These are phyloP conservation scores for Endotricha flammealis DNA, from an alignment of 2,888 invertebrate species.

Conservation along the genomic window DNA sequence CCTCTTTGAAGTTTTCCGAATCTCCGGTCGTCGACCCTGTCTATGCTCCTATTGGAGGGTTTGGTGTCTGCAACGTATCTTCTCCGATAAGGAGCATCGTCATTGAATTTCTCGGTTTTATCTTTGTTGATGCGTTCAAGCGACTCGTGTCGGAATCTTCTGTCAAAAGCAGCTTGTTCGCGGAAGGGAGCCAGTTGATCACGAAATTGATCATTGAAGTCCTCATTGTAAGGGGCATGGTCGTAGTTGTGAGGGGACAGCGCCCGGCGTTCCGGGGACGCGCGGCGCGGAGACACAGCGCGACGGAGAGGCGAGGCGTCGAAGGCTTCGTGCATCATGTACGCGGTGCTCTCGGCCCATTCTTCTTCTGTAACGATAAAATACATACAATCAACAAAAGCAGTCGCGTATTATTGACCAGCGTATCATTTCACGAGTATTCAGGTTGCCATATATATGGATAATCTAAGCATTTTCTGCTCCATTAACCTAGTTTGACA, in stretches of 20 bases:
- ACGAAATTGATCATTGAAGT: conserved; percentile 39
- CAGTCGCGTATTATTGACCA: too few species aligned
- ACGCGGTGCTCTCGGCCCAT: conserved; percentile 83
- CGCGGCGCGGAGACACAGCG: conserved; percentile 44
- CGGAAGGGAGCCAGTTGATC: conserved; percentile 63
- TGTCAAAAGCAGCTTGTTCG: conserved; percentile 55
- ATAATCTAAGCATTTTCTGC: conserved; percentile 24
- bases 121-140: conserved; percentile 55
- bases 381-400: too few species aligned
- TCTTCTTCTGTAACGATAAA: conserved; percentile 83
- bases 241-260: conserved; percentile 45
- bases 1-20: conserved; percentile 63
- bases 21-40: conserved; percentile 66
- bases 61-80: conserved; percentile 71
- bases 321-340: conserved; percentile 80
- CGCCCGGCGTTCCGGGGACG: conserved; percentile 36
- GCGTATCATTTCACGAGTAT: conserved; percentile 4
- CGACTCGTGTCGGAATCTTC: conserved; percentile 66
- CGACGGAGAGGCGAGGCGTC: conserved; percentile 66
- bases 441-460: conserved; percentile 22
- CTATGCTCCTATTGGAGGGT: conserved; percentile 65
- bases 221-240: conserved; percentile 41
- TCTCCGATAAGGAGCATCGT: conserved; percentile 63
- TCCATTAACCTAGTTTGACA: conserved; percentile 38
- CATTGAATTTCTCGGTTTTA: conserved; percentile 56